Percentiles rank a stretch among this genome's conserved stretches.
Evolutionary conservation across 2,797 vertebrate species (phyloP).

Genomic region (Sternarchorhynchus goeldii): DNA sequence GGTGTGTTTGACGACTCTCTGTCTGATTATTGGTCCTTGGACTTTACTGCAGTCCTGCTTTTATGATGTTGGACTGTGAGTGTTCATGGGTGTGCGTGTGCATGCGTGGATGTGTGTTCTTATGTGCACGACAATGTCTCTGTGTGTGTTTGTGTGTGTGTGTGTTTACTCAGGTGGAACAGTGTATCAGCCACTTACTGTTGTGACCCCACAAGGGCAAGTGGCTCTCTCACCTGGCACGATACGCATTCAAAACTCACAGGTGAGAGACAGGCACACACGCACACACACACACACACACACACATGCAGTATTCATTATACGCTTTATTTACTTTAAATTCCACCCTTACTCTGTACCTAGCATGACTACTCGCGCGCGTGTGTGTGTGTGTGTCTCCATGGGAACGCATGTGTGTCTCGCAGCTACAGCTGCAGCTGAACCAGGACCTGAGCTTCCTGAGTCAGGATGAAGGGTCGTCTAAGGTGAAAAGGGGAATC

Average conservation of each 20-base stretch:
- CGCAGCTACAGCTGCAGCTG: slow-evolving; percentile 84
- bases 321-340: not conserved
- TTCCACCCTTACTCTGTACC: slow-evolving; percentile 1
- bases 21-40: not conserved
- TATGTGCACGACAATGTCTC: no score
- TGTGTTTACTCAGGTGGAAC: slow-evolving; percentile 73
- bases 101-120: slow-evolving; percentile 21
- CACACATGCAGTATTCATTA: not conserved
- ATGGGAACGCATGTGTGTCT: not conserved
- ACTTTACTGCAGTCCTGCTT: not conserved
- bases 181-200: slow-evolving; percentile 86
- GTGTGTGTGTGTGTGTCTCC: slow-evolving; percentile 6
- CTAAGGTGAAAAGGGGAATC: slow-evolving; percentile 85
- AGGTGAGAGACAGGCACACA: slow-evolving; percentile 68
- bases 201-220: slow-evolving; percentile 86
- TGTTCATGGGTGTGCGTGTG: slow-evolving; percentile 2
- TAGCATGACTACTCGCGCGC: not conserved
- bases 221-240: slow-evolving; percentile 82
- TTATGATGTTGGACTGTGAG: slow-evolving; percentile 4
- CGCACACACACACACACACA: slow-evolving; percentile 10
- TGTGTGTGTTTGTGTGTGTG: slow-evolving; percentile 23
- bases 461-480: slow-evolving; percentile 82
- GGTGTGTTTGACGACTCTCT: slow-evolving; percentile 66
- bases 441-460: slow-evolving; percentile 87
- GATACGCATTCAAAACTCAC: slow-evolving; percentile 86